Base-by-base conservation (phyloP, 2,113 vertebrate genomes). In the Syngnathus scovelli region DNA sequence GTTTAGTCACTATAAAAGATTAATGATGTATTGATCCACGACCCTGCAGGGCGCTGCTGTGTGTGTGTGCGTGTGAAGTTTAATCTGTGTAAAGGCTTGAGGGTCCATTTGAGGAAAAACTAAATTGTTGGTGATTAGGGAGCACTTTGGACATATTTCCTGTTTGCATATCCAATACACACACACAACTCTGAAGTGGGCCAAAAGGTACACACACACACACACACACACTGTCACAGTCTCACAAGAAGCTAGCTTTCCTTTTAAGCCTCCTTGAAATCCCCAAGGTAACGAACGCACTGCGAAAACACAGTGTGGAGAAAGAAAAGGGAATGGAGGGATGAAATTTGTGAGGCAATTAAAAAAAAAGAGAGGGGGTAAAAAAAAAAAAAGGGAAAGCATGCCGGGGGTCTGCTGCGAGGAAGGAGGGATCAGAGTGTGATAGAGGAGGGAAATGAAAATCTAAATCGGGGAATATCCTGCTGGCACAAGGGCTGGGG, bases 1-100 rank as follows among this genome's bases (percentile, higher is more conserved):
- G 76, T 89, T 90, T 91, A 90, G 88, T 86, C 80, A 77, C 76
- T 74, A 83, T 91, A 87, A 91, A 90, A 90, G 87, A 88, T 90
- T 89, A 88, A 90, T 90, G 85, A 86, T 78, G 72, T 88, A 91
- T 91, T 82, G 89, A 90, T 90, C 81, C 64, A 51, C 44, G 60
- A 61, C 80, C 73, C 77, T 78, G 71, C 85, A 83, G 79, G 82
- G 83, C 78, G 52, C 61, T 74, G 7, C 61, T 62, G 61, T 49
- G 54, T 18, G 44, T 37, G 49, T 7, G 19, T 18, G 21, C 46
- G 58, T 49, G 59, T n/a, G 27, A 44, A 11, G 58, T 56, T 69
- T 70, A 76, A 67, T 81, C 46, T 77, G 51, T 55, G 23, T 74
- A 67, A 69, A 73, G 8, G 33, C 66, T 48, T 70, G 69, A 72